Evolutionary conservation across 2,888 invertebrate species (phyloP).

Genomic region (Lissonota sp.): DNA sequence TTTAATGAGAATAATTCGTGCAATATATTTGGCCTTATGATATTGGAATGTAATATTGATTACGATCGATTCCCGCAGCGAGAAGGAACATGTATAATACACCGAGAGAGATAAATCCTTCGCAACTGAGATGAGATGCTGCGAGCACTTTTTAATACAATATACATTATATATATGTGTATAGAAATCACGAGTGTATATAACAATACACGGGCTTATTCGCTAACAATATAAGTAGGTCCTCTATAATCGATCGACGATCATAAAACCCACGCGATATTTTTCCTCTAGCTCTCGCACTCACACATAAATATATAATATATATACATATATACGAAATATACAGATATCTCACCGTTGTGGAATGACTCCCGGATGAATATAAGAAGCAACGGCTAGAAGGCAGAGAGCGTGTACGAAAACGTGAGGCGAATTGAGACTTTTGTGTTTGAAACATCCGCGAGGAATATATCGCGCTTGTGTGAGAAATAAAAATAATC

Average conservation of each 20-base stretch:
- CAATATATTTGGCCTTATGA: constrained; percentile 45
- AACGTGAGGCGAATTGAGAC: constrained; percentile 54
- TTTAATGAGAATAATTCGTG: constrained; percentile 2
- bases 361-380: constrained; percentile 62
- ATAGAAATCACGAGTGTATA: constrained; percentile 17
- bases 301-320: constrained; percentile 18
- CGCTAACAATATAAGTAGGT: constrained; percentile 63
- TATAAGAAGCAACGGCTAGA: constrained; percentile 42
- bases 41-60: constrained; percentile 51
- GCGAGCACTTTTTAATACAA: constrained; percentile 18
- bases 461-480: constrained; percentile 14
- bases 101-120: constrained; percentile 39
- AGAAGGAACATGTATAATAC: constrained; percentile 4
- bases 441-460: constrained; percentile 35
- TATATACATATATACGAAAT: too few relatives aligned
- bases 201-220: constrained; percentile 50
- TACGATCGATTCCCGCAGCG: constrained; percentile 34
- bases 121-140: constrained; percentile 40
- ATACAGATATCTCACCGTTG: constrained; percentile 29
- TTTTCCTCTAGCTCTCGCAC: constrained; percentile 17
- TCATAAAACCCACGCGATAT: constrained; percentile 62
- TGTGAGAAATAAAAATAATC: constrained; percentile 1
- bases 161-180: not conserved
- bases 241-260: constrained; percentile 64
- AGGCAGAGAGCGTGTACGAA: constrained; percentile 32